A percentile compares a stretch with the other conserved stretches of the same genome.
These are phyloP conservation scores for Apostichopus leukothele DNA, from an alignment of 53 echinoderm and acorn worm species.

Conservation along the genomic window DNA sequence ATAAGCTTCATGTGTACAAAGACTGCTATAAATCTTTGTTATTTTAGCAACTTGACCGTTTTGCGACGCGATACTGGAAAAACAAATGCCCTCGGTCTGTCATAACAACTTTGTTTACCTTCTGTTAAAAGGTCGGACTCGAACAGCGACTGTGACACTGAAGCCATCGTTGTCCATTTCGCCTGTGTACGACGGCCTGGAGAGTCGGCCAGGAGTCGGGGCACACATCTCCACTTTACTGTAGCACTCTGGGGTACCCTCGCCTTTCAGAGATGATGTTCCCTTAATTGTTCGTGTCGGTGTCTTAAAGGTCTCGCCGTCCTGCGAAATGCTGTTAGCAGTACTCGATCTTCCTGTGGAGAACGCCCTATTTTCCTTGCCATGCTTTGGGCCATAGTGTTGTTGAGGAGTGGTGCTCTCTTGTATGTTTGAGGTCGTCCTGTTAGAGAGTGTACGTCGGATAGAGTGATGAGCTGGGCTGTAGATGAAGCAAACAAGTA, in stretches of 20 bases:
- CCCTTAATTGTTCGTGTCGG: constrained; percentile 1
- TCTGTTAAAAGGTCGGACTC: constrained; percentile 87
- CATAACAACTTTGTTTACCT: constrained; percentile 50
- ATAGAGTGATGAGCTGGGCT: constrained; percentile 10
- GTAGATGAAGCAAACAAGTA: neutral
- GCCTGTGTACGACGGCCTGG: constrained; percentile 45
- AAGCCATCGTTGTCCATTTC: constrained; percentile 71
- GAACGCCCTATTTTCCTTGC: constrained; percentile 29
- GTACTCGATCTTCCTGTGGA: neutral
- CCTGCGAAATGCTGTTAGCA: neutral
- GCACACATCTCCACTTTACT: constrained; percentile 85
- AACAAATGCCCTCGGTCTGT: neutral
- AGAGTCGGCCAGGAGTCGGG: constrained; percentile 50
- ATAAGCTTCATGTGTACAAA: too few species aligned
- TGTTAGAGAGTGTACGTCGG: constrained; percentile 4
- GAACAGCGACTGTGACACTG: constrained; percentile 89
- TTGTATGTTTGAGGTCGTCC: constrained; percentile 2
- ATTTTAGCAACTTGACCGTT: too few species aligned
- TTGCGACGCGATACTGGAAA: too few species aligned
- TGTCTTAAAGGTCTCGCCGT: neutral
- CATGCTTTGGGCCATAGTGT: constrained; percentile 25
- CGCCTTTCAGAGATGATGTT: neutral
- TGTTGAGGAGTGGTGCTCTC: constrained; percentile 1
- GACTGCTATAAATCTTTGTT: too few species aligned
- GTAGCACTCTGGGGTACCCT: constrained; percentile 84